Percentiles rank a stretch among this genome's conserved stretches.
These are phyloP conservation scores for Sebastes oblongus DNA, from an alignment of 2,797 vertebrate species.

Conservation along the genomic window DNA sequence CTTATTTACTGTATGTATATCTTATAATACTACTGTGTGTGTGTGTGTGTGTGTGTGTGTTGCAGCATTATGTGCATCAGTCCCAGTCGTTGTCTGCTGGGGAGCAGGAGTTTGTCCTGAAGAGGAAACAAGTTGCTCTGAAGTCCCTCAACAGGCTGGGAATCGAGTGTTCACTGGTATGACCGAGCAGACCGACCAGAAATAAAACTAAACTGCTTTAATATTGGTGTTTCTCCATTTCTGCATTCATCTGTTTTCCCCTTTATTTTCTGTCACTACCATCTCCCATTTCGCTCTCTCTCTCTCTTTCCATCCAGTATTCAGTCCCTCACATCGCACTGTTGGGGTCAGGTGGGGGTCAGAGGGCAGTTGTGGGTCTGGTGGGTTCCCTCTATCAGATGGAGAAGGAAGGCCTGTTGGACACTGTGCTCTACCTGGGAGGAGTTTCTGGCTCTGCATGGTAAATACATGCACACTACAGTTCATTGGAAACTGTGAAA, in stretches of 20 bases:
- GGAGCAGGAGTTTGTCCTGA: slow-evolving; percentile 11
- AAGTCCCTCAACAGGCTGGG: not conserved
- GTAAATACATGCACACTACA: slow-evolving; percentile 23
- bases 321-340: slow-evolving; percentile 61
- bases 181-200: too few species aligned
- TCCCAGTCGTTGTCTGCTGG: not conserved
- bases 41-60: not conserved
- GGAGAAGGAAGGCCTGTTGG: slow-evolving; percentile 59
- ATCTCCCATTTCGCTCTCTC: not conserved
- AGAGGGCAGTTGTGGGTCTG: slow-evolving; percentile 64
- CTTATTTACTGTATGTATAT: not conserved
- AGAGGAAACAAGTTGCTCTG: slow-evolving; percentile 7
- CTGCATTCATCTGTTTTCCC: too few species aligned
- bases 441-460: slow-evolving; percentile 72
- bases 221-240: too few species aligned
- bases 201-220: too few species aligned
- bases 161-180: slow-evolving; percentile 1
- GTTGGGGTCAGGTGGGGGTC: slow-evolving; percentile 70
- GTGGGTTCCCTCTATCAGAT: slow-evolving; percentile 66
- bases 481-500: not conserved
- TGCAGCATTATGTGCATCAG: not conserved
- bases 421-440: slow-evolving; percentile 66
- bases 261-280: too few species aligned
- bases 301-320: slow-evolving; percentile 42
- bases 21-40: too few species aligned